Evolutionary conservation across 2,888 invertebrate species (phyloP).

Genomic region (Drosophila rellima): DNA sequence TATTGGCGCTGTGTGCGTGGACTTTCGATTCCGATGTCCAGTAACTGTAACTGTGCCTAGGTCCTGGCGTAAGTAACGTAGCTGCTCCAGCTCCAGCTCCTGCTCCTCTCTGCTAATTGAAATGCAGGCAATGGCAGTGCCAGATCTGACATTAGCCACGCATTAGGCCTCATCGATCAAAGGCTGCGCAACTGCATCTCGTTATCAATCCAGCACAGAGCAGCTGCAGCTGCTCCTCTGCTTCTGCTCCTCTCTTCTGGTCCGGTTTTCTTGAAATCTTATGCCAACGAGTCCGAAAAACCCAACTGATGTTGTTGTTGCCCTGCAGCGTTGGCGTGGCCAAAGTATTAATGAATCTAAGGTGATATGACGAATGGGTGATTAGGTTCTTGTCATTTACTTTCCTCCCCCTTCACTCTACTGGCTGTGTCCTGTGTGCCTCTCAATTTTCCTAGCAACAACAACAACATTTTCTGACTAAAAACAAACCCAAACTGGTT

Average conservation of each 20-base stretch:
- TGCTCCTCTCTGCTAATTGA: conserved; percentile 60
- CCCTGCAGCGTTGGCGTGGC: conserved; percentile 36
- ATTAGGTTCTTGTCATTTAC: conserved; percentile 73
- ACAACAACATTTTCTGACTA: conserved; percentile 17
- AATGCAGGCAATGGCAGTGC: conserved; percentile 56
- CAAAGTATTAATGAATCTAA: conserved; percentile 72
- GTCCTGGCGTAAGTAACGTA: conserved; percentile 57
- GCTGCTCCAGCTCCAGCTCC: conserved; percentile 2
- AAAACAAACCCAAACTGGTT: conserved; percentile 25
- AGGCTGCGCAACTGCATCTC: conserved; percentile 56
- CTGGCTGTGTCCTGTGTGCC: conserved; percentile 1
- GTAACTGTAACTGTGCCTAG: conserved; percentile 26
- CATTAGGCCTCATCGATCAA: conserved; percentile 73
- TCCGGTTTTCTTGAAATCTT: conserved; percentile 23
- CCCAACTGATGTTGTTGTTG: neutral
- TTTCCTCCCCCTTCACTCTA: neutral
- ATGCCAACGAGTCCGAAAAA: conserved; percentile 6
- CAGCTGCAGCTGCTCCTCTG: neutral
- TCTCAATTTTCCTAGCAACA: conserved; percentile 47
- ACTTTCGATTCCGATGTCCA: conserved; percentile 21
- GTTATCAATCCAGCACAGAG: conserved; percentile 38
- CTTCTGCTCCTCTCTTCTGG: neutral
- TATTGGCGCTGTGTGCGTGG: conserved; percentile 65
- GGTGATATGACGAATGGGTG: conserved; percentile 81
- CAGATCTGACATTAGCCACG: conserved; percentile 68